Conservation (phyloP, 1,140 invertebrate species). For the Galendromus occidentalis region DNA sequence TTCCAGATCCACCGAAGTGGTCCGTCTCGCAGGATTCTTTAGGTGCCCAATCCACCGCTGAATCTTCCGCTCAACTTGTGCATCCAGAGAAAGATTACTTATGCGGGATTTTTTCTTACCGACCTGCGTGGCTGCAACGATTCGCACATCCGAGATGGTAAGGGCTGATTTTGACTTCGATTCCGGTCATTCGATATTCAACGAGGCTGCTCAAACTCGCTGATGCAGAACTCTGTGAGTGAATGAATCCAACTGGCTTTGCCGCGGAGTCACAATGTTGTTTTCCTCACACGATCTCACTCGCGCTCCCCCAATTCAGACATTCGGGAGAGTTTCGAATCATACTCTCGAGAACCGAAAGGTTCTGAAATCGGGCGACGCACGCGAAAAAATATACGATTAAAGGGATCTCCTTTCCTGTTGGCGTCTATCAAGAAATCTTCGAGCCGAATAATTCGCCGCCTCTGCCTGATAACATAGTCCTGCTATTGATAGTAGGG, state of each 20-base stretch:
- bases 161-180: neutral
- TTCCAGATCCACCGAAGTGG: no score
- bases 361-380: no score
- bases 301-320: neutral
- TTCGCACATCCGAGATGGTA: slow-evolving; percentile 1
- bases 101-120: neutral
- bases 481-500: no score
- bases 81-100: neutral
- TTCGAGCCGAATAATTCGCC: no score
- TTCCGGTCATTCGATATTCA: neutral
- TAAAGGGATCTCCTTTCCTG: no score
- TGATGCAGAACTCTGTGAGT: neutral
- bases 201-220: neutral
- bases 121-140: neutral
- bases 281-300: neutral
- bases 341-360: no score
- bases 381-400: no score
- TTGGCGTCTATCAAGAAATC: no score
- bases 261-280: neutral
- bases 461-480: no score
- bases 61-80: no score
- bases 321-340: neutral
- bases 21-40: no score
- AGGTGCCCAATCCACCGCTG: no score
- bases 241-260: neutral